Conservation (phyloP, 2,113 vertebrate genomes). For the Heterotilapia buettikoferi region DNA sequence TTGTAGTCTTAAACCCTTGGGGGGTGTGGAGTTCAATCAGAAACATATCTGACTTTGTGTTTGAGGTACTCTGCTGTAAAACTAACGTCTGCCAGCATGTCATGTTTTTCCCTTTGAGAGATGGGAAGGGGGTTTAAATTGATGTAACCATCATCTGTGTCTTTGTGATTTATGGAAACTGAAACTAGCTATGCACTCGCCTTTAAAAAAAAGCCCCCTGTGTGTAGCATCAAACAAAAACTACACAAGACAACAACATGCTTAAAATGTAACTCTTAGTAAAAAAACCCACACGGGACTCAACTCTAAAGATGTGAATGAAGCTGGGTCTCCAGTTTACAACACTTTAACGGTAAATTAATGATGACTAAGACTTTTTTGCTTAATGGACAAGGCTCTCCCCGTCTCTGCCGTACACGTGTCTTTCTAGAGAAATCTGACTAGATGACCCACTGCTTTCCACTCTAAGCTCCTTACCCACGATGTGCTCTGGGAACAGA, state of each 20-base stretch:
- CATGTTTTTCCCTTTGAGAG: not conserved
- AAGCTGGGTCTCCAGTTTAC: not conserved
- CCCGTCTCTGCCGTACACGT: not conserved
- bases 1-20: not conserved
- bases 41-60: not conserved
- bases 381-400: constrained; percentile 1
- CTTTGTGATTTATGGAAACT: not conserved
- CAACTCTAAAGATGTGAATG: not conserved
- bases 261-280: not conserved
- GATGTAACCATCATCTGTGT: not conserved
- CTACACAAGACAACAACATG: not conserved
- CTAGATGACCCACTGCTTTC: constrained; percentile 38
- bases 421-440: constrained; percentile 54
- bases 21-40: not conserved
- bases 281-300: not conserved
- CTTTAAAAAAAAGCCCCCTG: not conserved
- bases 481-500: constrained; percentile 34
- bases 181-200: not conserved
- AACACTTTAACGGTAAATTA: not conserved
- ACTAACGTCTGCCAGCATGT: not conserved
- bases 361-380: not conserved
- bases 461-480: constrained; percentile 61
- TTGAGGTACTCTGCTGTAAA: not conserved
- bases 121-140: not conserved
- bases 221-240: not conserved